Evolutionary conservation across 2,797 vertebrate genomes (phyloP).

Genomic region (Scyliorhinus canicula): DNA sequence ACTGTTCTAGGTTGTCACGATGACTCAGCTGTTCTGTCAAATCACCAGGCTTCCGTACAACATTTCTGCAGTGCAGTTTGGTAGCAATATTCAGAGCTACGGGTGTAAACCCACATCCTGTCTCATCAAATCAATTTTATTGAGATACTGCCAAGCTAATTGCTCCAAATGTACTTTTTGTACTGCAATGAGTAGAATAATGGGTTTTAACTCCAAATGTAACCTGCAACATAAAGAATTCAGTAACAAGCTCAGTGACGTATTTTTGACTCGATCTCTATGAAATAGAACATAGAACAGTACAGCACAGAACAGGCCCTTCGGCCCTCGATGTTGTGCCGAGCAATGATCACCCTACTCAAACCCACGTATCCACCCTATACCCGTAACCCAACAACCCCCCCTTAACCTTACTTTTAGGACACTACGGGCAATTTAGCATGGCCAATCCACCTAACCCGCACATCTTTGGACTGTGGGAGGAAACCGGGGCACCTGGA

Average conservation of each 20-base stretch:
- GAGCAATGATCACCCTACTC: too few species aligned
- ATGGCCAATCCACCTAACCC: too few species aligned
- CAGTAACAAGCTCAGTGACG: background rate
- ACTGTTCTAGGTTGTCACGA: background rate
- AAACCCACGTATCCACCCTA: too few species aligned
- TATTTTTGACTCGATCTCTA: background rate
- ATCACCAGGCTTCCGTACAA: background rate
- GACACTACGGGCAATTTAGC: too few species aligned
- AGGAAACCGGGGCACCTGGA: too few species aligned
- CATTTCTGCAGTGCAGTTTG: background rate
- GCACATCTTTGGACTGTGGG: too few species aligned
- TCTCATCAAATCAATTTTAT: background rate
- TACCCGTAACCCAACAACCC: too few species aligned
- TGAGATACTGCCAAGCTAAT: background rate
- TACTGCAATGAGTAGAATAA: background rate
- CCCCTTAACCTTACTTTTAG: too few species aligned
- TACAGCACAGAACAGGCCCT: too few species aligned
- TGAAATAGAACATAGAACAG: too few species aligned
- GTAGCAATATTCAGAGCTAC: background rate
- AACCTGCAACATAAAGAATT: background rate
- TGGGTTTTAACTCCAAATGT: background rate
- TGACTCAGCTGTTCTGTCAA: background rate
- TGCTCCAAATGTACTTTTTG: background rate
- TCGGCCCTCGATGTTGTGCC: too few species aligned
- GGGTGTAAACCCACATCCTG: background rate